Base-by-base conservation (phyloP, 2,888 invertebrate species). In the Ferrisia virgata region DNA sequence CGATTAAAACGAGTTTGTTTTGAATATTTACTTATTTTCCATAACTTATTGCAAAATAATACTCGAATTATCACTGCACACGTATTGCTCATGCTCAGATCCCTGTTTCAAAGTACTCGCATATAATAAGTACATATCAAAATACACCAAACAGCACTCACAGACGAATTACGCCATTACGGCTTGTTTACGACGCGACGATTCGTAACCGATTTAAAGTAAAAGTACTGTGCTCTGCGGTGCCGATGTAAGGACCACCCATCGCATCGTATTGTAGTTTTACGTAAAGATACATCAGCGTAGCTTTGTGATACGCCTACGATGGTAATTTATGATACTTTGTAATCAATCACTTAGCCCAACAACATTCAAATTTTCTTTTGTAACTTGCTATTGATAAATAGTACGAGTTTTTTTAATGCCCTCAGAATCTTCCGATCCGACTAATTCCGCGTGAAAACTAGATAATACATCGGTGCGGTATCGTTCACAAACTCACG, bases 311-410 rank as follows among this genome's bases (percentile, higher is more conserved):
- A n/a, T n/a, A n/a, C n/a, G n/a, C 15, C 64, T 25, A 25, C 31
- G 72, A n/a, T n/a, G n/a, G 72, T 72, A 76, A 76, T 76, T 76
- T 76, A 76, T 36, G 36, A 76, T 9, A 11, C 69, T 6, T 8
- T 72, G 72, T 36, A 76, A 76, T 76, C n/a, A 76, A 33, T 76
- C 72, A n/a, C n/a, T n/a, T n/a, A n/a, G n/a, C n/a, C n/a, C n/a
- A n/a, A n/a, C 33, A 36, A 33, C 31, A 76, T 76, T 76, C 15
- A 31, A 76, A 76, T 76, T 76, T 76, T 4, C 15, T 36, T n/a
- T n/a, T n/a, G n/a, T n/a, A 53, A 2, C 22, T 53, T 53, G 72
- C 72, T 22, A 28, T 36, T 76, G 72, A 76, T 76, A 76, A 76
- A 76, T 76, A 76, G 33, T 11, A 8, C 36, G 28, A 33, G 28